Percentiles rank a stretch among this genome's conserved stretches.
Conservation (phyloP, 2,113 vertebrate species). For the Eptesicus fuscus region DNA sequence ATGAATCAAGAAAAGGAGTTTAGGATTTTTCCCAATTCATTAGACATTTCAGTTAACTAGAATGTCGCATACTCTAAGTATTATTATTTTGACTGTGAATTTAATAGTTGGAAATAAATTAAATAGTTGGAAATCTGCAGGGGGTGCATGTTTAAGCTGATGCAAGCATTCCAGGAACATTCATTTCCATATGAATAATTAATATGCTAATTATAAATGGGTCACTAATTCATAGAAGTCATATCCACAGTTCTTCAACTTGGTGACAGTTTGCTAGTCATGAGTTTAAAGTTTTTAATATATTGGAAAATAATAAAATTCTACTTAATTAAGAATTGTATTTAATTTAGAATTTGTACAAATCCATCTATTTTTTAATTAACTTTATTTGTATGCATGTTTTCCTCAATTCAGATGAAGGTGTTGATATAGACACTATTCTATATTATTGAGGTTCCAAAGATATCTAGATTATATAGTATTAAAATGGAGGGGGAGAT, state of each 20-base stretch:
- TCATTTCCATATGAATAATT: conserved; percentile 47
- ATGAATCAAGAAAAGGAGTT: background rate
- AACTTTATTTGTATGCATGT: background rate
- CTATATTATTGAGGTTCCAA: background rate
- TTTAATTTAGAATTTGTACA: conserved; percentile 42
- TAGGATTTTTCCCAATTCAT: background rate
- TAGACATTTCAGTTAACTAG: conserved; percentile 12
- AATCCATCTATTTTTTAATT: background rate
- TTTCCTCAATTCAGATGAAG: background rate
- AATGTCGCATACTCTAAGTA: background rate
- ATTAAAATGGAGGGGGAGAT: background rate
- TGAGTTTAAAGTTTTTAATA: conserved; percentile 39
- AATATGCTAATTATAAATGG: conserved; percentile 49
- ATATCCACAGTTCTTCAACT: background rate
- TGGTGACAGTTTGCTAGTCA: conserved; percentile 30
- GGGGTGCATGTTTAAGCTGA: background rate
- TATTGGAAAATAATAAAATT: conserved; percentile 51
- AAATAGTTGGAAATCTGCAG: background rate
- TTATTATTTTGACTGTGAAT: conserved; percentile 11
- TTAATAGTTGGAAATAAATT: background rate
- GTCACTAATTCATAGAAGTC: conserved; percentile 26
- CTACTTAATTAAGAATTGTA: conserved; percentile 37
- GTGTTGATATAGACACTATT: background rate
- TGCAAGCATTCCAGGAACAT: background rate
- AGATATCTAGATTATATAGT: background rate